Base-by-base conservation (phyloP, 2,888 invertebrate species). In the Leptopterna dolabrata region DNA sequence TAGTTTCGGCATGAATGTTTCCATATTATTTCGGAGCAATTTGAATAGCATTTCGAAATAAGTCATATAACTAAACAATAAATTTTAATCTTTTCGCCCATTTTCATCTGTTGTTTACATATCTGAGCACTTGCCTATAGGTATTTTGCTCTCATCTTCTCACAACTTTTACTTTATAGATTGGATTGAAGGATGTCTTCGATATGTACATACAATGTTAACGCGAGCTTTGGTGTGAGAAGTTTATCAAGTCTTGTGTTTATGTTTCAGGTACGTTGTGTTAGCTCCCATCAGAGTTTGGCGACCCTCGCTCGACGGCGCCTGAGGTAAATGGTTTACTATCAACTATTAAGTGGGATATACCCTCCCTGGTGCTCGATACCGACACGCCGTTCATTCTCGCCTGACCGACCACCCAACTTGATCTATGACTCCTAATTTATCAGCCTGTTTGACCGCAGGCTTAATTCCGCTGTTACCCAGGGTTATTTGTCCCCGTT, bases 401-500 rank as follows among this genome's bases (percentile, higher is more conserved):
- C 45, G 41, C 55, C 51, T 55, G 16, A n/a, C 14, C 73, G 73
- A n/a, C 24, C 63, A 63, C 73, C 73, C 63, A 63, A 83, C 63
- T 83, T 83, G 83, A 83, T 83, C 83, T 70, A 83, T 70, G n/a
- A 70, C 70, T 19, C 47, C 47, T 43, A 41, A 70, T 83, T 83
- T 36, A 83, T 83, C 83, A 83, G 83, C 83, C 43, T 70, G 83
- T 83, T 83, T 83, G 83, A 83, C 83, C 83, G 43, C 83, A 70
- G 29, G 83, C 83, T 83, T 83, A 83, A 83, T 83, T 83, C 63
- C 83, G 30, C 71, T 63, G 70, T 83, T 83, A 47, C 70, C 70
- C 36, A 11, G 43, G 83, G 83, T 63, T 70, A 83, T 83, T 83
- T 83, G 83, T 83, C 83, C 83, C 71, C 70, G 51, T 81, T 55